Evolutionary conservation across 92 coral and sea anemone genomes (phyloP).

Genomic region (Siderastrea siderea): DNA sequence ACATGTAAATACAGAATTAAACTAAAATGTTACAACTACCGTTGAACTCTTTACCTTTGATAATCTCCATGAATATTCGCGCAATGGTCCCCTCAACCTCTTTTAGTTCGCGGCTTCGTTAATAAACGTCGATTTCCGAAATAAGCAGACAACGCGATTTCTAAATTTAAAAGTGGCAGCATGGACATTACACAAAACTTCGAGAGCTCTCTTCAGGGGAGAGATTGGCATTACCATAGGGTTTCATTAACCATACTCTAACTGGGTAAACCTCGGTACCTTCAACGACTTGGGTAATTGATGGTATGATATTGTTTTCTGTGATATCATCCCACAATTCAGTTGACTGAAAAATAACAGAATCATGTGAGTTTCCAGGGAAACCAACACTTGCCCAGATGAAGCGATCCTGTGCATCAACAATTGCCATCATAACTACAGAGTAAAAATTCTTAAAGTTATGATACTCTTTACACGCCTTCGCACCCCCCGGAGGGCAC

Average conservation of each 20-base stretch:
- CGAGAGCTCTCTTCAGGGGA: slow-evolving; percentile 32
- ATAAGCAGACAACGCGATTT: too few species aligned
- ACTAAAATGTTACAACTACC: too few species aligned
- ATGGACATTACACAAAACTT: too few species aligned
- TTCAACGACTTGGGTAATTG: slow-evolving; percentile 16
- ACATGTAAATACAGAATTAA: too few species aligned
- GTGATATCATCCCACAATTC: slow-evolving; percentile 14
- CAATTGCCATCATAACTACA: slow-evolving; percentile 41
- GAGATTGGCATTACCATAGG: slow-evolving; percentile 24
- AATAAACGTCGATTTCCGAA: too few species aligned
- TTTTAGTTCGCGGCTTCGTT: too few species aligned
- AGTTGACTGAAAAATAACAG: slow-evolving; percentile 49
- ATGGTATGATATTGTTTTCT: slow-evolving; percentile 14
- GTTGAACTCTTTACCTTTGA: too few species aligned
- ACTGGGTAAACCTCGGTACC: slow-evolving; percentile 30
- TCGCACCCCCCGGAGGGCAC: slow-evolving; percentile 58
- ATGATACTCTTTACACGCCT: not conserved
- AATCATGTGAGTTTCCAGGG: slow-evolving; percentile 53
- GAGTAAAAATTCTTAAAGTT: slow-evolving; percentile 43
- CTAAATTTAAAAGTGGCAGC: too few species aligned
- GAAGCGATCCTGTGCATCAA: slow-evolving; percentile 38
- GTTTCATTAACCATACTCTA: slow-evolving; percentile 46
- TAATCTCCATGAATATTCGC: too few species aligned
- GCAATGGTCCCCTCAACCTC: too few species aligned
- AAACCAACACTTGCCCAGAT: slow-evolving; percentile 53